Evolutionary conservation across 2,888 invertebrate species (phyloP), one percentile per base, ranked within the genome.

Genomic region (Isoperla grammatica): DNA sequence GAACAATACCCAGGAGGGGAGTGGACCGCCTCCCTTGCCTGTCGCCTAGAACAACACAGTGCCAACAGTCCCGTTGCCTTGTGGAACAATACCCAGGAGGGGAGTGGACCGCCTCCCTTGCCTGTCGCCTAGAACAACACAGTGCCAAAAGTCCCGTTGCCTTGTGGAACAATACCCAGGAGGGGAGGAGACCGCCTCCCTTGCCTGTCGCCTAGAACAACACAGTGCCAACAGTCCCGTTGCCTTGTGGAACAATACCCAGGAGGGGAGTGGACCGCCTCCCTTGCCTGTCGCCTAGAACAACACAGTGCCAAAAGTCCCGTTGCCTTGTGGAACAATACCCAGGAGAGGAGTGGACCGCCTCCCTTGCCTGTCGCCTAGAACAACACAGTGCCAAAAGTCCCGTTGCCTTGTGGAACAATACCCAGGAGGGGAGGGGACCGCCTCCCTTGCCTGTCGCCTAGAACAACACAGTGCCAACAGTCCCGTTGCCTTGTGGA

Each of bases 21-120:
- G 70, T 1, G 72, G 68, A 56, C 53, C 53, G n/a, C 20, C 17
- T 12, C 53, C 53, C 20, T 53, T 73, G 73, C 15, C 73, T 73
- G 46, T 71, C 70, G 29, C 71, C 61, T 61, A 23, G 15, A 20
- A 56, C 42, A 45, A 29, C 20, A 19, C 8, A 57, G n/a, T n/a
- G n/a, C n/a, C n/a, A 92, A 80, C 59, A 85, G 77, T n/a, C 84
- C 83, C 64, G 82, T 81, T 56, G 77, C 78, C 57, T 81, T 79
- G 73, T 89, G 86, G 75, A 88, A 88, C 64, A 83, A 78, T 68
- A 89, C 75, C 89, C 89, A 89, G 64, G 75, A 74, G 1, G 88
- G 86, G 65, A 84, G 69, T 1, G 72, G 68, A 56, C 50, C 50
- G 17, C 19, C 15, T 13, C 50, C 50, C 19, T 50, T 73, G 73